Conservation (phyloP, 2,888 invertebrate genomes). For the Chelonus formosanus region DNA sequence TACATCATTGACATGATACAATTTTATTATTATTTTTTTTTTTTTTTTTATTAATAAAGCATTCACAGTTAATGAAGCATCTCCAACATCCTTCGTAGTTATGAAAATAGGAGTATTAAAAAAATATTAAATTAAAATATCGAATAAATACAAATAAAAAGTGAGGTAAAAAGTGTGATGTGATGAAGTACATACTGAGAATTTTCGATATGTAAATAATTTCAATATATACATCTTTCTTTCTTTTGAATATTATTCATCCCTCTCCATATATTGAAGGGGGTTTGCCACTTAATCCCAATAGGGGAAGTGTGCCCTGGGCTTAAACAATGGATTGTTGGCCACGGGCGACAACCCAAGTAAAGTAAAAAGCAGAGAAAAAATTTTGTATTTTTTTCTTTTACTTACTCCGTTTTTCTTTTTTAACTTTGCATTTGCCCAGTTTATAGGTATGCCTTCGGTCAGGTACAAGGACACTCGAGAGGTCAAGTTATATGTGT, state of each 20-base stretch:
- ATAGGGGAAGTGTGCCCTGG: slow-evolving; percentile 34
- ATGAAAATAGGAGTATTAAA: too few relatives aligned
- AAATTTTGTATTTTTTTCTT: background rate
- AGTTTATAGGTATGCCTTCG: slow-evolving; percentile 18
- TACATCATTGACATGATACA: background rate
- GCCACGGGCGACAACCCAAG: slow-evolving; percentile 57
- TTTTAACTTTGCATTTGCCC: slow-evolving; percentile 29
- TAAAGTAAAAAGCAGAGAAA: slow-evolving; percentile 31
- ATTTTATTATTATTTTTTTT: slow-evolving; percentile 1
- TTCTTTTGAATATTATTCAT: slow-evolving; percentile 38
- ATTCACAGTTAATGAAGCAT: too few relatives aligned
- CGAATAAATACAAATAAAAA: too few relatives aligned
- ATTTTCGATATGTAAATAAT: slow-evolving; percentile 55
- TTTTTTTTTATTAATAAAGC: background rate
- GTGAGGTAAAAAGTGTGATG: too few relatives aligned
- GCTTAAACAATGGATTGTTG: slow-evolving; percentile 57
- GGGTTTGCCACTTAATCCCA: slow-evolving; percentile 37
- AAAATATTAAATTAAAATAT: too few relatives aligned
- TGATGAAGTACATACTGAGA: slow-evolving; percentile 29
- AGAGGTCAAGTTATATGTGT: slow-evolving; percentile 50
- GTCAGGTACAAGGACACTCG: slow-evolving; percentile 51
- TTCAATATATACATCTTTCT: slow-evolving; percentile 25
- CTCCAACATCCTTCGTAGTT: too few relatives aligned
- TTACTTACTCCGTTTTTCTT: slow-evolving; percentile 27
- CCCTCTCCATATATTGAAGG: slow-evolving; percentile 36